phyloP scores from a whole-genome alignment of 2,797 vertebrate genomes.

The Schizopygopsis pylzovi region DNA sequence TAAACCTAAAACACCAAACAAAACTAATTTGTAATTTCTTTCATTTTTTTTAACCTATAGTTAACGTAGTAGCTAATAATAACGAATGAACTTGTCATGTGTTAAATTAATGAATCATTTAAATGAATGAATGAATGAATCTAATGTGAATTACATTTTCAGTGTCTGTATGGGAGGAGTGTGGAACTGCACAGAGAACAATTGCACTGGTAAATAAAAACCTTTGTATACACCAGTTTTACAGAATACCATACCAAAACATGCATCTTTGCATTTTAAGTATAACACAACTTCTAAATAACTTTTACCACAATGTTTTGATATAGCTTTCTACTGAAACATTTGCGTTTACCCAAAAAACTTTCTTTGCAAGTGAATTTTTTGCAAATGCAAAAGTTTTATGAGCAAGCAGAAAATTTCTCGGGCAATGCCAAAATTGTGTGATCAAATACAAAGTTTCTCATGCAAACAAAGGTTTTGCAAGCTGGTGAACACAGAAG shows the following conservation, averaged over 20 bases:
- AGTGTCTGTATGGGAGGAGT: slow-evolving; percentile 91
- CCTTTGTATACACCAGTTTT: not conserved
- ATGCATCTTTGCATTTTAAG: not conserved
- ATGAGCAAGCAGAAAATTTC: not conserved
- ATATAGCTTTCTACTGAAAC: not conserved
- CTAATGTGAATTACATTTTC: slow-evolving; percentile 57
- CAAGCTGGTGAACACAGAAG: too few species aligned
- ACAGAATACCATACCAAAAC: not conserved
- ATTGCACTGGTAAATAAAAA: slow-evolving; percentile 86
- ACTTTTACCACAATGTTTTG: not conserved
- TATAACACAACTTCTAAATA: not conserved
- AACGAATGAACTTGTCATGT: not conserved
- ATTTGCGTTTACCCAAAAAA: not conserved
- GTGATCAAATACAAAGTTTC: too few species aligned
- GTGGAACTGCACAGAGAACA: slow-evolving; percentile 98
- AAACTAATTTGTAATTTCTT: not conserved
- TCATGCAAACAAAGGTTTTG: too few species aligned
- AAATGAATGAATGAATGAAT: not conserved
- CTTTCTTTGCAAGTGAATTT: not conserved
- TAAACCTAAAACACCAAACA: not conserved
- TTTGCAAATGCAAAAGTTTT: not conserved
- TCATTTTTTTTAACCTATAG: not conserved
- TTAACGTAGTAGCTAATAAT: not conserved
- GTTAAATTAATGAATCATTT: not conserved
- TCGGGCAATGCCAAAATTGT: not conserved